Conservation (phyloP, 2,888 invertebrate genomes). For the Caenorhabditis japonica region DNA sequence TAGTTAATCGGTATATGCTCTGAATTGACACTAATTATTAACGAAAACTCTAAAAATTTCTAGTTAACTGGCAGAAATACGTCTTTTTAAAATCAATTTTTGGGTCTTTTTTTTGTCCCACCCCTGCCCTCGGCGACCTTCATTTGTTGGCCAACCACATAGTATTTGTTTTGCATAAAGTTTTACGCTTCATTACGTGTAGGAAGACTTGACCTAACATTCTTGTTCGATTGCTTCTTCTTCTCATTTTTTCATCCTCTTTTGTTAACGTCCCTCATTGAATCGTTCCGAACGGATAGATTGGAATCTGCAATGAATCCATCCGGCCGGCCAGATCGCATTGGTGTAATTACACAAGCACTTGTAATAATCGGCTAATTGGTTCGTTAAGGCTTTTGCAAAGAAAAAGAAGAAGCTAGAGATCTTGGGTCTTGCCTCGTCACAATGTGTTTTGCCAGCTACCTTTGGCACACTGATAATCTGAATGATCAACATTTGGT, state of each 20-base stretch:
- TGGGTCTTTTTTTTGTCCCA: too few species aligned
- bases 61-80: too few species aligned
- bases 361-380: conserved; percentile 50
- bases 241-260: not conserved
- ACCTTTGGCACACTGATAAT: conserved; percentile 33
- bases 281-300: conserved; percentile 31
- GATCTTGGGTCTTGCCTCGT: too few species aligned
- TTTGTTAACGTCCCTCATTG: not conserved
- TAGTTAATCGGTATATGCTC: too few species aligned
- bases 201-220: conserved; percentile 14
- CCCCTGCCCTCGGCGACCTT: too few species aligned
- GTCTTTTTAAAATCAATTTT: too few species aligned
- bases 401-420: too few species aligned
- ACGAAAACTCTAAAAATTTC: too few species aligned
- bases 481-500: conserved; percentile 20
- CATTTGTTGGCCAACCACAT: conserved; percentile 18
- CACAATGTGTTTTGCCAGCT: conserved; percentile 34
- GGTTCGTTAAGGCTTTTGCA: conserved; percentile 29
- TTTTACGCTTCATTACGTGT: conserved; percentile 38
- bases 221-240: too few species aligned
- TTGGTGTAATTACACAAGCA: conserved; percentile 44
- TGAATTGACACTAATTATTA: too few species aligned
- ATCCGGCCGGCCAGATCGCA: not conserved
- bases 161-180: conserved; percentile 42
- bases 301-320: conserved; percentile 20